Percentiles rank a stretch among this genome's conserved stretches.
These are phyloP conservation scores for Lucinisca nassula DNA, from an alignment of 2,888 invertebrate species.

Conservation along the genomic window DNA sequence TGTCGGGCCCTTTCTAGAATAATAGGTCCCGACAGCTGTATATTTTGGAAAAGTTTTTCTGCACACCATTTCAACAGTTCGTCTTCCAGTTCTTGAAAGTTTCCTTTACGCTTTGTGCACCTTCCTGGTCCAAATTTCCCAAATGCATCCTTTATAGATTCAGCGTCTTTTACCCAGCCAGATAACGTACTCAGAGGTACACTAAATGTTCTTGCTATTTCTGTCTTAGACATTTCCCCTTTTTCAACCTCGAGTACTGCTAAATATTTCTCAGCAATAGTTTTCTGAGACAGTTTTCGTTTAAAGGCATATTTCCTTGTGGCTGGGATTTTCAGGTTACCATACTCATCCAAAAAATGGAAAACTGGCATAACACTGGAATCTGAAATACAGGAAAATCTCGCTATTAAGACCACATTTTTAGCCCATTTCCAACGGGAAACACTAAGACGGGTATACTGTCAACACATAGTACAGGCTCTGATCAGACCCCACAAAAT, in stretches of 20 bases:
- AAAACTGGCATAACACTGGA: background rate
- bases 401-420: no score
- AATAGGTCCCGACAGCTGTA: background rate
- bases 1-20: background rate
- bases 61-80: background rate
- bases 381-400: slow-evolving; percentile 5
- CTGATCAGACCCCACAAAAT: no score
- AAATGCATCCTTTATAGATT: background rate
- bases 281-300: background rate
- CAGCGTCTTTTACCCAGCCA: background rate
- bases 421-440: no score
- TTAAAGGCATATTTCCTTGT: background rate
- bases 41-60: background rate
- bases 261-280: background rate
- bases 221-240: background rate
- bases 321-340: background rate
- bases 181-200: background rate
- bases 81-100: background rate
- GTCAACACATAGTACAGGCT: no score
- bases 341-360: background rate
- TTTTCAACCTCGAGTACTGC: background rate
- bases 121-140: background rate
- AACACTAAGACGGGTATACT: no score
- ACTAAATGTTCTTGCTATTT: background rate
- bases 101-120: background rate